Conservation (phyloP, 1,140 invertebrate species). For the Bombus pascuorum region DNA sequence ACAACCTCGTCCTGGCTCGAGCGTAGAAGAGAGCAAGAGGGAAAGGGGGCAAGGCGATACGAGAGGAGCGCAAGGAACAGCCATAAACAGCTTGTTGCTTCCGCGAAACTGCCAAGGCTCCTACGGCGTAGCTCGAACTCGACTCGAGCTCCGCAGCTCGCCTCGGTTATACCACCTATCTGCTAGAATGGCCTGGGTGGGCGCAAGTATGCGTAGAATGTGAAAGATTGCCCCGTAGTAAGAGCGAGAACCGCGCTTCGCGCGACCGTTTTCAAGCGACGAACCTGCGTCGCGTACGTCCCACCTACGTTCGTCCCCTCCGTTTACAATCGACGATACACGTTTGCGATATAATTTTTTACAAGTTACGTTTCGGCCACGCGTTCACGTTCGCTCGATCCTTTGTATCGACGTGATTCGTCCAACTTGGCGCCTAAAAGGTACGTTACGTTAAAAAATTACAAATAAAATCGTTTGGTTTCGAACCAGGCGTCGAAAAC, state of each 20-base stretch:
- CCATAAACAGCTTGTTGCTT: conserved; percentile 84
- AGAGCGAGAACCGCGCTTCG: conserved; percentile 51
- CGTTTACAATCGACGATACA: background rate
- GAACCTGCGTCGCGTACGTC: background rate
- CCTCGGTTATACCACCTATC: conserved; percentile 66
- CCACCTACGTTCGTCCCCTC: background rate
- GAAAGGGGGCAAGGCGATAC: conserved; percentile 30
- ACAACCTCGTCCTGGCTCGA: conserved; percentile 7
- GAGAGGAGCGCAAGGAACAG: conserved; percentile 72
- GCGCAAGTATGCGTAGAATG: conserved; percentile 79
- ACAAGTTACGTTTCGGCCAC: too few relatives aligned
- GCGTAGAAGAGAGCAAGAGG: conserved; percentile 29
- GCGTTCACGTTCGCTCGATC: too few relatives aligned
- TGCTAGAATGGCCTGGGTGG: conserved; percentile 58
- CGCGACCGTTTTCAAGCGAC: background rate
- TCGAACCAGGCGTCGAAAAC: background rate
- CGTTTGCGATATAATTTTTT: too few relatives aligned
- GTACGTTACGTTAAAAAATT: background rate
- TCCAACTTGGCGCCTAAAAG: too few relatives aligned
- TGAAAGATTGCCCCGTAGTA: conserved; percentile 71
- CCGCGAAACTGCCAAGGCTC: conserved; percentile 73
- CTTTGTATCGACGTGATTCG: too few relatives aligned
- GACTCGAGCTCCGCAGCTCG: conserved; percentile 37
- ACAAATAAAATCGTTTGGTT: background rate
- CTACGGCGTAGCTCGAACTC: conserved; percentile 54